phyloP scores from a whole-genome alignment of 2,888 invertebrate genomes.

The Aporophyla lueneburgensis region DNA sequence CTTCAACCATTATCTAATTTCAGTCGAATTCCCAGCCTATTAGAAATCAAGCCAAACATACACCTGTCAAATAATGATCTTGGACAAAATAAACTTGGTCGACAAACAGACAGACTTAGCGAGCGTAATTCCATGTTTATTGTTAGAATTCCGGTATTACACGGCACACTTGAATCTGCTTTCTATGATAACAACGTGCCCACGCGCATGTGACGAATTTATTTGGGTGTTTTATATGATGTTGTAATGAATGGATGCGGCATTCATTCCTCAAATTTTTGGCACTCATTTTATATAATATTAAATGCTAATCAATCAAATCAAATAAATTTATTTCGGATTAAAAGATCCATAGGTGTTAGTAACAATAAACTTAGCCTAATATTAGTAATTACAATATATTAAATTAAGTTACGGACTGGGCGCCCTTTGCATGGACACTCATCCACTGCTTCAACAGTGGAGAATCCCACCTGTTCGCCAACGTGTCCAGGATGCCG shows the following conservation, averaged over 20 bases:
- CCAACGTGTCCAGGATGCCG: too few species aligned
- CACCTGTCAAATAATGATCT: slow-evolving; percentile 67
- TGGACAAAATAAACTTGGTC: slow-evolving; percentile 67
- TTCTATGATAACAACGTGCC: slow-evolving; percentile 83
- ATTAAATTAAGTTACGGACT: too few species aligned
- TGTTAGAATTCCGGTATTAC: slow-evolving; percentile 85
- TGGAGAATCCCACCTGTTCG: too few species aligned
- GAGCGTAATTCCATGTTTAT: slow-evolving; percentile 77
- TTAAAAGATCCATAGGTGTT: too few species aligned
- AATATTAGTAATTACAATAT: too few species aligned
- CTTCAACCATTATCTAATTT: slow-evolving; percentile 28
- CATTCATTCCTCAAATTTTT: too few species aligned
- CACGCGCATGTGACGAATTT: slow-evolving; percentile 77
- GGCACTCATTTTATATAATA: too few species aligned
- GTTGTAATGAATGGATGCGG: background rate
- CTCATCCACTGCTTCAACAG: too few species aligned
- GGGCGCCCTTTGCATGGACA: too few species aligned
- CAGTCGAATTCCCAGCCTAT: slow-evolving; percentile 51
- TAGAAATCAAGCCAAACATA: slow-evolving; percentile 64
- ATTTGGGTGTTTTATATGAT: slow-evolving; percentile 59
- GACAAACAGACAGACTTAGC: slow-evolving; percentile 60
- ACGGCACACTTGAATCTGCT: slow-evolving; percentile 82
- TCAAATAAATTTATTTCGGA: too few species aligned
- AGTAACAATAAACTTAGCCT: too few species aligned
- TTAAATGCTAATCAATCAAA: too few species aligned